A percentile compares a stretch with the other conserved stretches of the same genome.
phyloP scores from a whole-genome alignment of 2,113 vertebrate species.

The Lonchura striata region DNA sequence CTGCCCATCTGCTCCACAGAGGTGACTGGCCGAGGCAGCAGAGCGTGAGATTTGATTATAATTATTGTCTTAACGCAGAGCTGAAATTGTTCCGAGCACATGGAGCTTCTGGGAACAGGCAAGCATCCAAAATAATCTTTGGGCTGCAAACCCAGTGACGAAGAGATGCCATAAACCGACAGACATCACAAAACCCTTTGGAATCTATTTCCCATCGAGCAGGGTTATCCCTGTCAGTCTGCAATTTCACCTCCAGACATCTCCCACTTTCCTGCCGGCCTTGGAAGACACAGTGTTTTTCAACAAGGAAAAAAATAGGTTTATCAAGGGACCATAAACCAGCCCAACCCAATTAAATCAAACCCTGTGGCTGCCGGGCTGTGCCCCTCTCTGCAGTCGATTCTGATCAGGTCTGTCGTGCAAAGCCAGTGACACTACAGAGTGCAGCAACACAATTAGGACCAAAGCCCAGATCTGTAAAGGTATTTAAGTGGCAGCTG shows the following conservation, averaged over 20 bases:
- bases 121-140: conserved; percentile 60
- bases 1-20: conserved; percentile 55
- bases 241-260: not conserved
- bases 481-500: not conserved
- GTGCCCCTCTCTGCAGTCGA: not conserved
- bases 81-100: conserved; percentile 23
- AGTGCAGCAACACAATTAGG: not conserved
- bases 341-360: not conserved
- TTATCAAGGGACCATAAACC: not conserved
- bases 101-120: conserved; percentile 58
- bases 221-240: not conserved
- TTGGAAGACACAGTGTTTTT: not conserved
- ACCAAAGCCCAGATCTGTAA: not conserved
- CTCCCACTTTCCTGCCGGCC: not conserved
- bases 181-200: not conserved
- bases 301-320: not conserved
- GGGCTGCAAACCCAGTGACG: conserved; percentile 16
- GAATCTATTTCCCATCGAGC: not conserved
- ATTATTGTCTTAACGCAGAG: conserved; percentile 46
- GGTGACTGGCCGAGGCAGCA: conserved; percentile 23
- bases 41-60: conserved; percentile 56
- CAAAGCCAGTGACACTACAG: not conserved
- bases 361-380: not conserved
- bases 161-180: conserved; percentile 1
- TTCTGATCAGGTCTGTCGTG: not conserved